Conservation (phyloP, 2,113 vertebrate species). For the Cynoglossus semilaevis region DNA sequence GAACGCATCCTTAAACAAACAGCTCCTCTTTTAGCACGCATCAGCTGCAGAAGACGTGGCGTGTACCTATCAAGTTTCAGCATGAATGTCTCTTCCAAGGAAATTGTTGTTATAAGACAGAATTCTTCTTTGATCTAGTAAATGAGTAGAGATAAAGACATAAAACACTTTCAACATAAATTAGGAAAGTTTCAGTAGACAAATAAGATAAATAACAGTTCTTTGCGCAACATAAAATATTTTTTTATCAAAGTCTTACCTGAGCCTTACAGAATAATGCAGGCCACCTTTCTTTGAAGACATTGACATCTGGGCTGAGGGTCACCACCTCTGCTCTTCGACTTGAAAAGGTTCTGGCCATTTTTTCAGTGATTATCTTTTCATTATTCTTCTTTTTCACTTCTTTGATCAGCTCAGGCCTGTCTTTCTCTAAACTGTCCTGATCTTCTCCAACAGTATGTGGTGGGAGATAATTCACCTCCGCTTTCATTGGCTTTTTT, state of each 20-base stretch:
- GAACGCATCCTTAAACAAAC: not conserved
- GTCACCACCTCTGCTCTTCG: not conserved
- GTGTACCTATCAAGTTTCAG: constrained; percentile 17
- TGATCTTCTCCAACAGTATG: not conserved
- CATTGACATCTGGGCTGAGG: not conserved
- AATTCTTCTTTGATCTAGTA: constrained; percentile 17
- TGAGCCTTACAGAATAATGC: not conserved
- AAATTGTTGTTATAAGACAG: constrained; percentile 1
- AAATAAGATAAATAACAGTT: too few relatives aligned
- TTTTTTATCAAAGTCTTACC: not conserved
- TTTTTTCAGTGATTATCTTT: too few relatives aligned
- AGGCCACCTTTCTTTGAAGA: not conserved
- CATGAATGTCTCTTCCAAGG: constrained; percentile 12
- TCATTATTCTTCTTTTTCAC: not conserved
- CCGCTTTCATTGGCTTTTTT: not conserved
- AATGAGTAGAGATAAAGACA: not conserved
- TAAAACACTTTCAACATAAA: too few relatives aligned
- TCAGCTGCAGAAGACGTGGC: not conserved
- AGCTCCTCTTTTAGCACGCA: constrained; percentile 1
- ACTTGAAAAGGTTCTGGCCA: not conserved
- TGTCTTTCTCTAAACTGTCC: not conserved
- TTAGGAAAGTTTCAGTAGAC: too few relatives aligned
- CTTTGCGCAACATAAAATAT: too few relatives aligned
- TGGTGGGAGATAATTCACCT: not conserved
- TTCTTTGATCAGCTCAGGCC: not conserved